Conservation (phyloP, 2,888 invertebrate species). For the Strigamia maritima region DNA sequence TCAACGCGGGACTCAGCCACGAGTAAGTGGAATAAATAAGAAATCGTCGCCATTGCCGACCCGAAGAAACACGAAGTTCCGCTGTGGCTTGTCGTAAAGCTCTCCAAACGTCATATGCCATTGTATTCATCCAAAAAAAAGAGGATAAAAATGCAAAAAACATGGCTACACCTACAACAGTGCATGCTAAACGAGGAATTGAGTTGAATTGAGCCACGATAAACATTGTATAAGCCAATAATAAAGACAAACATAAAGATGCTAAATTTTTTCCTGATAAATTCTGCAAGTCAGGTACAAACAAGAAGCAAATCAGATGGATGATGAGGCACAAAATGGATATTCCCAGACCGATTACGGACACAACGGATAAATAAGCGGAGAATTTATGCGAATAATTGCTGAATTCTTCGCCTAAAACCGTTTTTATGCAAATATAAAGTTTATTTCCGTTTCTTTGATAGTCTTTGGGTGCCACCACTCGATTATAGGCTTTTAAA, state of each 20-base stretch:
- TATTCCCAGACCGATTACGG: slow-evolving; percentile 54
- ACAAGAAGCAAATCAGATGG: slow-evolving; percentile 55
- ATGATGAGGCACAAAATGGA: slow-evolving; percentile 55
- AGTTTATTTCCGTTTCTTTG: slow-evolving; percentile 44
- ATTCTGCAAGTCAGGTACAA: slow-evolving; percentile 56
- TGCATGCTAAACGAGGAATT: slow-evolving; percentile 49
- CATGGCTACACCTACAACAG: slow-evolving; percentile 53
- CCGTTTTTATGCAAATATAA: slow-evolving; percentile 50
- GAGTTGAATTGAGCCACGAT: slow-evolving; percentile 51
- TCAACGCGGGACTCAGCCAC: slow-evolving; percentile 54
- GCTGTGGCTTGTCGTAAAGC: slow-evolving; percentile 55
- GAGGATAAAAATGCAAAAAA: slow-evolving; percentile 58
- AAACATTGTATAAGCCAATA: slow-evolving; percentile 56
- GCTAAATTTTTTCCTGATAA: slow-evolving; percentile 58
- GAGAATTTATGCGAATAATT: slow-evolving; percentile 50
- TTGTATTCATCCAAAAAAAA: slow-evolving; percentile 59
- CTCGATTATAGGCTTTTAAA: slow-evolving; percentile 41
- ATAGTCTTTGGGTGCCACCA: slow-evolving; percentile 39
- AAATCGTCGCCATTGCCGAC: slow-evolving; percentile 53
- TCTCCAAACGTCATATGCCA: slow-evolving; percentile 57
- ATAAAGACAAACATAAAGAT: slow-evolving; percentile 55
- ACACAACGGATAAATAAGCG: slow-evolving; percentile 53
- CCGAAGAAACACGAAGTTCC: slow-evolving; percentile 53
- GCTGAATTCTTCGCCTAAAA: slow-evolving; percentile 46
- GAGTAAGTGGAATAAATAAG: slow-evolving; percentile 53